These are phyloP conservation scores for Papilio helenus DNA, from an alignment of 1,140 invertebrate species.

Conservation along the genomic window DNA sequence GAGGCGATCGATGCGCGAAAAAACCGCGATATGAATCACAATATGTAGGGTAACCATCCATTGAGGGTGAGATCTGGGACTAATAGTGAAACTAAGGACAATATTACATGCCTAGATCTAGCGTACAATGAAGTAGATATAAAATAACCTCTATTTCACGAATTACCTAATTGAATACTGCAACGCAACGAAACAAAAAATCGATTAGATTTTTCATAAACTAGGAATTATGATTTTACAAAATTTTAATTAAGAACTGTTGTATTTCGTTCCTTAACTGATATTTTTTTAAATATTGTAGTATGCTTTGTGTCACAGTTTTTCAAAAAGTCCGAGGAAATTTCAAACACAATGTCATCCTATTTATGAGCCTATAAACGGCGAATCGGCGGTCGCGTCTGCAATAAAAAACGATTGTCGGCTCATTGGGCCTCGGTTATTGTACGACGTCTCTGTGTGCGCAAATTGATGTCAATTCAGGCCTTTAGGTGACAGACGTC, in stretches of 20 bases:
- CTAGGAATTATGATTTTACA: no score
- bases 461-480: conserved; percentile 7
- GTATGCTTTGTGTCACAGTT: neutral
- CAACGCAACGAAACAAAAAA: neutral
- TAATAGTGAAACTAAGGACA: neutral
- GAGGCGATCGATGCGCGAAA: conserved; percentile 3
- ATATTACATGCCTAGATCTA: neutral
- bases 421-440: neutral
- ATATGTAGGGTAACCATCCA: neutral
- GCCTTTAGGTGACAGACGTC: conserved; percentile 17
- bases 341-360: neutral
- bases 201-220: neutral
- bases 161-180: neutral
- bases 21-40: conserved; percentile 4
- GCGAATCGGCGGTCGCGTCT: neutral
- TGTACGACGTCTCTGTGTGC: neutral
- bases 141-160: neutral
- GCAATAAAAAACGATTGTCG: conserved; percentile 20
- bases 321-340: neutral
- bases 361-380: conserved; percentile 18
- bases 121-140: no score
- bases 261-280: neutral
- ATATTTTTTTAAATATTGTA: neutral
- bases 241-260: neutral
- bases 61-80: neutral